phyloP scores from a whole-genome alignment of 2,888 invertebrate species.

The Tanaodytes sp. region DNA sequence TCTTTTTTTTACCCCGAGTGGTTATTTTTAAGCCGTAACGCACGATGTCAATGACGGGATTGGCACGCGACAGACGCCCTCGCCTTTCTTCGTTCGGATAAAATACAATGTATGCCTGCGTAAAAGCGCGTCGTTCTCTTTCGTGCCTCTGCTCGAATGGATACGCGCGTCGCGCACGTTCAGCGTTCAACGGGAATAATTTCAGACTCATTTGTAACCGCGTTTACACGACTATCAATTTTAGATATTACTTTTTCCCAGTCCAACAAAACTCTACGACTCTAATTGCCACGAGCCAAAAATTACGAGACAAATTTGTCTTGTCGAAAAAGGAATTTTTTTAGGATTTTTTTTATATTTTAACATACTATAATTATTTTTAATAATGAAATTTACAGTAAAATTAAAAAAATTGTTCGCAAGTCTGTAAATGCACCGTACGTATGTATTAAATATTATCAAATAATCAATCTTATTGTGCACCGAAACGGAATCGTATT shows the following conservation, averaged over 20 bases:
- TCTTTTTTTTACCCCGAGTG: constrained; percentile 28
- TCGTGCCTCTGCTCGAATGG: constrained; percentile 21
- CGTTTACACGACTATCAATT: constrained; percentile 34
- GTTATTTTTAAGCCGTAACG: constrained; percentile 50
- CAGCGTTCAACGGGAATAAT: constrained; percentile 41
- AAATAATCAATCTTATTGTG: too few relatives aligned
- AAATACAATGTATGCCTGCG: constrained; percentile 47
- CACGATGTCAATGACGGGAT: constrained; percentile 51
- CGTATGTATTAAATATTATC: too few relatives aligned
- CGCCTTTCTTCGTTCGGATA: constrained; percentile 49
- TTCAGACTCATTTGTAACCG: constrained; percentile 36
- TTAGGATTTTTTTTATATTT: too few relatives aligned
- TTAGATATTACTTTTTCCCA: constrained; percentile 26
- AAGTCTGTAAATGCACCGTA: too few relatives aligned
- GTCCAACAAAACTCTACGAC: too few relatives aligned
- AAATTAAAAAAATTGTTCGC: too few relatives aligned
- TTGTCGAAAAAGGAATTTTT: too few relatives aligned
- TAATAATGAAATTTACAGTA: too few relatives aligned
- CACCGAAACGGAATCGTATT: too few relatives aligned
- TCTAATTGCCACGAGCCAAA: too few relatives aligned
- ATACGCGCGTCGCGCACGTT: constrained; percentile 35
- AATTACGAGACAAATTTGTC: too few relatives aligned
- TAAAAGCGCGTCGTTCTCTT: constrained; percentile 25
- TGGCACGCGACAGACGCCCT: constrained; percentile 55
- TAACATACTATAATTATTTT: too few relatives aligned